phyloP scores from a whole-genome alignment of 2,113 vertebrate genomes.

The Amphiprion percula region DNA sequence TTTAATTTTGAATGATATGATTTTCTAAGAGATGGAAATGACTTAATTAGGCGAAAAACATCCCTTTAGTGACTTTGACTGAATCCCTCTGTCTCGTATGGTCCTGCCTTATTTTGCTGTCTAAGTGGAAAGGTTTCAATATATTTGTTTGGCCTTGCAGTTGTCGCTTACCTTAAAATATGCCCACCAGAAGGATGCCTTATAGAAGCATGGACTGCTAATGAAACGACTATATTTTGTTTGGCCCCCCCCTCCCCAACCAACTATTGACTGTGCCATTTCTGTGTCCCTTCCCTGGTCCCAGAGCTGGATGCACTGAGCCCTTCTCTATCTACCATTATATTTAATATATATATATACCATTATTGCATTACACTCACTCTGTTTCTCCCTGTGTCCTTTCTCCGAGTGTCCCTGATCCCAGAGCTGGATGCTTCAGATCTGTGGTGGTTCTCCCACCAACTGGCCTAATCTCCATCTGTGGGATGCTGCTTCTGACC shows the following conservation, averaged over 20 bases:
- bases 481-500: no score
- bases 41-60: slow-evolving; percentile 14
- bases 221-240: slow-evolving; percentile 34
- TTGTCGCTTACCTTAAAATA: slow-evolving; percentile 34
- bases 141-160: slow-evolving; percentile 32
- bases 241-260: neutral
- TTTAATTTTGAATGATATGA: slow-evolving; percentile 14
- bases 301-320: no score
- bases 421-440: no score
- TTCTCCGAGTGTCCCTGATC: no score
- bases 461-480: no score
- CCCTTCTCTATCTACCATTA: no score
- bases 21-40: neutral
- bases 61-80: slow-evolving; percentile 26
- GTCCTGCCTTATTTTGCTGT: slow-evolving; percentile 34
- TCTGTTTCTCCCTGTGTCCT: no score
- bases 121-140: slow-evolving; percentile 33
- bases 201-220: slow-evolving; percentile 53
- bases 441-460: no score
- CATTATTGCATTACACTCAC: no score
- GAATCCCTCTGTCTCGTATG: slow-evolving; percentile 25
- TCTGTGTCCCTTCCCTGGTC: no score
- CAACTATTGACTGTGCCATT: slow-evolving; percentile 62
- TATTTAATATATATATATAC: no score
- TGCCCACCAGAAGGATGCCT: slow-evolving; percentile 47